Percentiles rank a stretch among this genome's conserved stretches.
These are phyloP conservation scores for Caenorhabditis drosophilae DNA, from an alignment of 2,888 invertebrate species.

Conservation along the genomic window DNA sequence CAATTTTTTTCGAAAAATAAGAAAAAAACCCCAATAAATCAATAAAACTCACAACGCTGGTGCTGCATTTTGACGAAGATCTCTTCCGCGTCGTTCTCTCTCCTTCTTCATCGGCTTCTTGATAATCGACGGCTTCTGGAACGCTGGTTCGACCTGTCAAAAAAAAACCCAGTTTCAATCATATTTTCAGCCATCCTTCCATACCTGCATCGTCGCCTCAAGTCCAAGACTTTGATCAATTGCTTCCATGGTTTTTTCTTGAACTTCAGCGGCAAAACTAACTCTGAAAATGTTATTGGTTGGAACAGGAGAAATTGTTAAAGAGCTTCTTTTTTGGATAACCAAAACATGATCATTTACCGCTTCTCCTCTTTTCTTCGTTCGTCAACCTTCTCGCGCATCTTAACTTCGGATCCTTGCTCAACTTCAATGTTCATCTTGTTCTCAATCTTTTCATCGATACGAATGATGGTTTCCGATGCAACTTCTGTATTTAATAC, in stretches of 20 bases:
- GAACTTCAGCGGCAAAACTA: constrained; percentile 66
- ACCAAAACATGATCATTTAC: constrained; percentile 14
- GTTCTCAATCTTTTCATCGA: constrained; percentile 47
- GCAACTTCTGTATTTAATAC: constrained; percentile 54
- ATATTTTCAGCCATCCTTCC: background rate
- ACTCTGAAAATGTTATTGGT: constrained; percentile 55
- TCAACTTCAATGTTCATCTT: constrained; percentile 25
- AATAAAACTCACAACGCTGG: constrained; percentile 60
- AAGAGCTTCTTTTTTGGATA: background rate
- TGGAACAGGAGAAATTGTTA: background rate
- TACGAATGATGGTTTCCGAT: constrained; percentile 43
- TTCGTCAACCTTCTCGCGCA: constrained; percentile 40
- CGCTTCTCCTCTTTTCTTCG: constrained; percentile 46
- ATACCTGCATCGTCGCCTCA: constrained; percentile 45
- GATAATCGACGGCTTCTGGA: constrained; percentile 66
- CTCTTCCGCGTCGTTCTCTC: constrained; percentile 57
- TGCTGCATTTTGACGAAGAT: constrained; percentile 65
- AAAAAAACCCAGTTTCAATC: background rate
- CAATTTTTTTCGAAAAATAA: too few relatives aligned
- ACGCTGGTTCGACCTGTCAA: constrained; percentile 54
- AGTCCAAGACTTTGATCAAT: constrained; percentile 48
- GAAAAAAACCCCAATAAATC: too few relatives aligned
- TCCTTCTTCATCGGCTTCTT: constrained; percentile 69
- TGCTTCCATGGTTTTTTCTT: constrained; percentile 62
- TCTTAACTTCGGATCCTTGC: constrained; percentile 32